Evolutionary conservation across 2,113 vertebrate genomes (phyloP).

Genomic region (Dasypus novemcinctus): DNA sequence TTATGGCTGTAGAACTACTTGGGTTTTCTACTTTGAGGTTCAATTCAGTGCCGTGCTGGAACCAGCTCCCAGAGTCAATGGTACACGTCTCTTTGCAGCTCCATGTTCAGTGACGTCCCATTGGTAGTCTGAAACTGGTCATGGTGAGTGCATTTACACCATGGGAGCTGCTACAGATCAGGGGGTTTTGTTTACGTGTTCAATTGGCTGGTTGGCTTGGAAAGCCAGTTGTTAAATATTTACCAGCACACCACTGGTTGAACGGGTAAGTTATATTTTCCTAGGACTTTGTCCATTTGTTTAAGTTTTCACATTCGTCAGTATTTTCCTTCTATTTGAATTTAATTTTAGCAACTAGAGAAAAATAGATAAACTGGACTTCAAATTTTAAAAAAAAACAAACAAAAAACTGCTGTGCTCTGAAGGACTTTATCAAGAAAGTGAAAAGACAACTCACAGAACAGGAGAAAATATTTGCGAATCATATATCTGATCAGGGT

Average conservation of each 20-base stretch:
- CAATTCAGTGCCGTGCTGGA: fast-evolving
- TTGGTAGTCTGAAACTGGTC: background rate
- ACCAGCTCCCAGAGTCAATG: fast-evolving
- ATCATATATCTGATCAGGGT: background rate
- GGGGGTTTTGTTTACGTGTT: too few species aligned
- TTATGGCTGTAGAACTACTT: background rate
- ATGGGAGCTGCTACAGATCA: fast-evolving
- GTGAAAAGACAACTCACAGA: background rate
- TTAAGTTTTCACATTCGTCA: background rate
- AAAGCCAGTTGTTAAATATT: background rate
- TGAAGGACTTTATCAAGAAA: background rate
- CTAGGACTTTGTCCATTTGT: background rate
- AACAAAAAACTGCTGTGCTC: background rate
- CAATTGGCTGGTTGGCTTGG: background rate
- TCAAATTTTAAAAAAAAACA: background rate
- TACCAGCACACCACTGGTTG: fast-evolving
- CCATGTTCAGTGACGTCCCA: fast-evolving
- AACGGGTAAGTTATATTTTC: background rate
- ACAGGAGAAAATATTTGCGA: background rate
- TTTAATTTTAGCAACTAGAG: background rate
- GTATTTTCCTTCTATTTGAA: background rate
- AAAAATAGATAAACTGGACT: background rate
- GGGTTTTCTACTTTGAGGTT: background rate
- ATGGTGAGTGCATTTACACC: fast-evolving
- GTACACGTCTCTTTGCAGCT: background rate